Base-by-base conservation (phyloP, 2,888 invertebrate genomes). In the Byasa hedistus region DNA sequence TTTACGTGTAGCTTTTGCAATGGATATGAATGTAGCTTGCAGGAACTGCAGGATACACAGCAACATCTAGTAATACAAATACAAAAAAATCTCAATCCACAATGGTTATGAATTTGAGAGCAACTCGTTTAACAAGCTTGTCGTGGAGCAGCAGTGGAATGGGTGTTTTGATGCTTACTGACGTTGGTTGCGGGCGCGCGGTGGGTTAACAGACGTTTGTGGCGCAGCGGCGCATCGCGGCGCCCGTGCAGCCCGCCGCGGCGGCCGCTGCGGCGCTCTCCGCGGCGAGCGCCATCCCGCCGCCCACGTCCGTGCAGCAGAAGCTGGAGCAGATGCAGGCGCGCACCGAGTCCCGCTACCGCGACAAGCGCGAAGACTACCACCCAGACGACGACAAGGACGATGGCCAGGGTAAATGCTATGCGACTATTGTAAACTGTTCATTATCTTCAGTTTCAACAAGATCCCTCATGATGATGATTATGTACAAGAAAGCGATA, bases 261-360 rank as follows among this genome's bases (percentile, higher is more conserved):
- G 91, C 91, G 36, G 91, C 91, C 62, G 91, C 91, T 51, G 91
- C 91, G 36, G 91, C 91, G 75, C 85, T 91, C 72, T 90, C 90
- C 39, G 91, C 91, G 59, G 90, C 91, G 80, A 87, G 87, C 36
- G 91, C 91, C 81, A 89, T 91, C 82, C 91, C 91, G 74, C 83
- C 87, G 76, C 91, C 91, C 80, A 86, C 85, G 24, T 82, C 90
- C 48, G 91, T 91, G 84, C 91, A 91, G 81, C 91, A 90, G 82
- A 83, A 84, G 78, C 85, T 91, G 71, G 90, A 91, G 77, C 86
- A 77, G 81, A 66, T 91, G 83, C 90, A 89, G 83, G 89, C 89
- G 77, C 84, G 89, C 77, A 75, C 84, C 70, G 85, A 85, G 78
- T 75, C 76, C 66, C 84, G 88, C 72, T 78, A 86, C 82, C 82